A percentile compares a stretch with the other conserved stretches of the same genome.
phyloP scores from a whole-genome alignment of 2,888 invertebrate genomes.

The Tortricodes alternella region DNA sequence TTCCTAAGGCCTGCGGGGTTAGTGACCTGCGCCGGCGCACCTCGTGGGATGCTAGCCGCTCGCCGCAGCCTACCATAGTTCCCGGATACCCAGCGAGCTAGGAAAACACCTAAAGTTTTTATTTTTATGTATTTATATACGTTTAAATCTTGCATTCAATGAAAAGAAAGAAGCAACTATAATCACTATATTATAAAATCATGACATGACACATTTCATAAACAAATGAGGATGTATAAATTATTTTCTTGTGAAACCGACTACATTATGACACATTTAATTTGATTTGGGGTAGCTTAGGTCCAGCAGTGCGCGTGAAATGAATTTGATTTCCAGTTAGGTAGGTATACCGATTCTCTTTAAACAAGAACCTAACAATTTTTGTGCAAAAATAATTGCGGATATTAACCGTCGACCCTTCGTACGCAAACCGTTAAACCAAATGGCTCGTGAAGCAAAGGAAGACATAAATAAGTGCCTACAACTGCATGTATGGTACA shows the following conservation, averaged over 20 bases:
- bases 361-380: background rate
- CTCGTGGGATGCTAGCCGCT: slow-evolving; percentile 66
- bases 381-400: slow-evolving; percentile 26
- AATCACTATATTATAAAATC: no score
- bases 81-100: slow-evolving; percentile 46
- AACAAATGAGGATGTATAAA: no score
- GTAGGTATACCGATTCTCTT: no score
- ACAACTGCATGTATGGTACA: slow-evolving; percentile 7
- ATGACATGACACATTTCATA: no score
- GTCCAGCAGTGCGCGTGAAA: no score
- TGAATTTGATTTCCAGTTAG: no score
- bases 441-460: slow-evolving; percentile 29
- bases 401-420: slow-evolving; percentile 28
- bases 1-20: slow-evolving; percentile 61
- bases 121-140: no score
- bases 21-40: slow-evolving; percentile 56
- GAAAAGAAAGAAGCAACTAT: no score
- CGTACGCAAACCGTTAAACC: slow-evolving; percentile 20
- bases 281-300: no score
- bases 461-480: slow-evolving; percentile 26
- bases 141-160: no score
- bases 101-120: slow-evolving; percentile 30
- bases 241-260: no score
- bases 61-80: slow-evolving; percentile 49
- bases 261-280: no score